Conservation (phyloP, 2,888 invertebrate species). For the Salticus scenicus region DNA sequence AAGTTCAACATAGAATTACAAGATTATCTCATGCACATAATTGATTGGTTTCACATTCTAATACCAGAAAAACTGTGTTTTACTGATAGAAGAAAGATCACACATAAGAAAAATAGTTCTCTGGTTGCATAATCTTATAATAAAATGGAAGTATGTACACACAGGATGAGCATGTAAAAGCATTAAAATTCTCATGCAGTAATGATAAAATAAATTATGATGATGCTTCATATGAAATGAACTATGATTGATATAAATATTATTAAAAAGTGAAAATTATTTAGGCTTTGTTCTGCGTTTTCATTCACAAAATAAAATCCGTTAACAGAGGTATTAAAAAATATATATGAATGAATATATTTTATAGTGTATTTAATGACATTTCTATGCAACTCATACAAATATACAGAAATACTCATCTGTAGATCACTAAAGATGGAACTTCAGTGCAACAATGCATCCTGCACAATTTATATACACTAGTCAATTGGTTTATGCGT, state of each 20-base stretch:
- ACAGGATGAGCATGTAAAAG: conserved; percentile 38
- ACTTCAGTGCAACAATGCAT: conserved; percentile 26
- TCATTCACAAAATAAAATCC: background rate
- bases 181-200: conserved; percentile 40
- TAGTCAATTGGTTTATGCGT: conserved; percentile 16
- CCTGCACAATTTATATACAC: conserved; percentile 30
- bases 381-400: background rate
- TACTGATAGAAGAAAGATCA: conserved; percentile 12
- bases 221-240: conserved; percentile 23
- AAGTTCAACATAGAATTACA: background rate
- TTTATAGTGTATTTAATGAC: background rate
- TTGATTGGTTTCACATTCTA: conserved; percentile 4
- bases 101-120: conserved; percentile 43
- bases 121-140: background rate
- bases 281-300: background rate
- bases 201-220: conserved; percentile 60
- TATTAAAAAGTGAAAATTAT: conserved; percentile 15
- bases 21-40: conserved; percentile 5
- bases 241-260: background rate
- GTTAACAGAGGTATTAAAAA: background rate
- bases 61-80: conserved; percentile 7
- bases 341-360: conserved; percentile 8
- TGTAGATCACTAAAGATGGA: conserved; percentile 18
- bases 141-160: conserved; percentile 53
- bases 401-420: background rate